Evolutionary conservation across 2,113 vertebrate genomes (phyloP).

Genomic region (Neogale vison): DNA sequence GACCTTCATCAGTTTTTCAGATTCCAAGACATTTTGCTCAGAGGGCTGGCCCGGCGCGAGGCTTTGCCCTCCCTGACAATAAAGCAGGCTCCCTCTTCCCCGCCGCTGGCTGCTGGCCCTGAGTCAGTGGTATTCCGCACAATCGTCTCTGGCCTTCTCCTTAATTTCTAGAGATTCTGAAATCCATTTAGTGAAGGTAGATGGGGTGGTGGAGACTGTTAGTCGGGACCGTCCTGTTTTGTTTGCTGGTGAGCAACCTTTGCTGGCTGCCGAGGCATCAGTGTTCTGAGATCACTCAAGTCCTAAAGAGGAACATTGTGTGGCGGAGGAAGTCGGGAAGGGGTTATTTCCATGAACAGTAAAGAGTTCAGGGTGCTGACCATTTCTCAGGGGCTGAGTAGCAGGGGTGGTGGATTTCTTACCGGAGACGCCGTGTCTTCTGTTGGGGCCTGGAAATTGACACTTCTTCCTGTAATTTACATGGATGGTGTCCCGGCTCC

Average conservation of each 20-base stretch:
- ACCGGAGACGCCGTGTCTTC: neutral
- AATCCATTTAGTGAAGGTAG: neutral
- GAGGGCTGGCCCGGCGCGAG: neutral
- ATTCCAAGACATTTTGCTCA: neutral
- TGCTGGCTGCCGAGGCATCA: neutral
- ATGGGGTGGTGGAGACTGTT: neutral
- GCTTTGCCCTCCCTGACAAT: neutral
- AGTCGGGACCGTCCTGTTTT: neutral
- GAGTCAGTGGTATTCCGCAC: neutral
- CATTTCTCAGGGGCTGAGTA: neutral
- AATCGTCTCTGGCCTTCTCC: neutral
- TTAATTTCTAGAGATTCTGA: neutral
- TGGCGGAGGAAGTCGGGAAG: neutral
- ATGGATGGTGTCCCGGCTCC: neutral
- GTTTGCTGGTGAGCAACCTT: neutral
- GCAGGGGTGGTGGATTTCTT: neutral
- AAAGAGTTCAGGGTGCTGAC: neutral
- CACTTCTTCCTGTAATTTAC: neutral
- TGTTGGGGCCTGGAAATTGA: neutral
- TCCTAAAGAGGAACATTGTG: neutral
- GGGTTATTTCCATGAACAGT: neutral
- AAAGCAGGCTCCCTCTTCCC: neutral
- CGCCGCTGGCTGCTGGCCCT: neutral
- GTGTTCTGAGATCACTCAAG: neutral
- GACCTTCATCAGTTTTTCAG: conserved; percentile 29